These are phyloP conservation scores for Rhimphoctona megacephalus DNA, from an alignment of 2,888 invertebrate genomes.

Conservation along the genomic window DNA sequence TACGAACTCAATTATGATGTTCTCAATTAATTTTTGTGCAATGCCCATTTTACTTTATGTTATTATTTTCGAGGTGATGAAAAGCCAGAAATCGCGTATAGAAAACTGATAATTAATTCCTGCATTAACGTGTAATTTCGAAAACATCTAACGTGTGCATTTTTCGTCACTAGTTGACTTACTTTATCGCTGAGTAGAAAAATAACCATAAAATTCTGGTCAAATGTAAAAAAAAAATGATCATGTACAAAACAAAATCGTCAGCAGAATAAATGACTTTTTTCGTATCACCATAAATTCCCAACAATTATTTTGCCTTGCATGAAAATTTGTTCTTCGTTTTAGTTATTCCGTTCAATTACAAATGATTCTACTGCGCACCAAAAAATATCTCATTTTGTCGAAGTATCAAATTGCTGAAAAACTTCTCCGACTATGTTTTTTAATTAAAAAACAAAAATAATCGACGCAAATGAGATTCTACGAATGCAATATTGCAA, in stretches of 20 bases:
- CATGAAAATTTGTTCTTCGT: background rate
- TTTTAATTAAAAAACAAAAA: conserved; percentile 4
- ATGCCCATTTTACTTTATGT: background rate
- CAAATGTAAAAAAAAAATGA: background rate
- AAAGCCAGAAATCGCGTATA: background rate
- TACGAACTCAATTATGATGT: background rate
- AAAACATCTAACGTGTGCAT: background rate
- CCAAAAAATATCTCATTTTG: background rate
- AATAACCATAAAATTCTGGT: background rate
- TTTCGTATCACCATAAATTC: background rate
- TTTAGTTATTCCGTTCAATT: background rate
- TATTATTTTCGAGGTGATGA: background rate
- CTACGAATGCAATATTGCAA: conserved; percentile 25
- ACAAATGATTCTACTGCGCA: background rate
- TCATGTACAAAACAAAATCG: background rate
- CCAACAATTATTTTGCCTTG: background rate
- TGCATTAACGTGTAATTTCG: background rate
- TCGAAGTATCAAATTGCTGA: background rate
- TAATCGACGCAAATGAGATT: conserved; percentile 27
- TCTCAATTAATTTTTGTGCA: background rate
- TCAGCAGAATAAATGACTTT: background rate
- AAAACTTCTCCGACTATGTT: background rate
- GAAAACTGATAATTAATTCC: background rate
- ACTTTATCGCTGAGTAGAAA: background rate
- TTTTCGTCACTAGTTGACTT: background rate